Evolutionary conservation across 1,140 invertebrate genomes (phyloP), one percentile per base, ranked within the genome.

Genomic region (Proales similis): DNA sequence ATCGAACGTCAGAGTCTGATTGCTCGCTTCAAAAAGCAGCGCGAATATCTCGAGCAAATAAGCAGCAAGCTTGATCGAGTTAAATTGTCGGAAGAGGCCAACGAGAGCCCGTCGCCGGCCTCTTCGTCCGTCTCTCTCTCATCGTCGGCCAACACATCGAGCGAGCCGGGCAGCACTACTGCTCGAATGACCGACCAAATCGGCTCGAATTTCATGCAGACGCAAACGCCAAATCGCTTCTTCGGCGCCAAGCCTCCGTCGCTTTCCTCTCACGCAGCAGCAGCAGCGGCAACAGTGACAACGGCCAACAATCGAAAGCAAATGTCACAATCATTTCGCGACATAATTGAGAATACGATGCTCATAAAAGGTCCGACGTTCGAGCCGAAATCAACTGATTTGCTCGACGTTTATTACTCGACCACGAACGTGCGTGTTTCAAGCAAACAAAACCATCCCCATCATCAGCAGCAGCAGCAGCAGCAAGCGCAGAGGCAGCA

Each of bases 321-420:
- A 26, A 42, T 57, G 20, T 57, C 51, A 0, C 51, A 57, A 26
- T 57, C 51, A 6, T 57, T 57, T 26, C 27, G 36, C 12, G 51
- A 57, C 17, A 57, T 57, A 4, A 19, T 57, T 3, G 51, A 57
- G 29, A 57, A 57, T 42, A 57, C 51, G 20, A 22, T 57, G 36
- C 20, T 57, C n/a, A 57, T 57, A n/a, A 57, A 57, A 5, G 51
- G 51, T 19, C n/a, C n/a, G n/a, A n/a, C n/a, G n/a, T n/a, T n/a
- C n/a, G n/a, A n/a, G n/a, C n/a, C n/a, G n/a, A n/a, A n/a, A n/a
- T n/a, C n/a, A n/a, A n/a, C n/a, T n/a, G n/a, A n/a, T n/a, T n/a
- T n/a, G n/a, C n/a, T n/a, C n/a, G n/a, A n/a, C n/a, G n/a, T n/a
- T n/a, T n/a, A n/a, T n/a, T n/a, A n/a, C n/a, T n/a, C n/a, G n/a